Conservation (phyloP, 2,113 vertebrate species). For the Actinemys pallida region DNA sequence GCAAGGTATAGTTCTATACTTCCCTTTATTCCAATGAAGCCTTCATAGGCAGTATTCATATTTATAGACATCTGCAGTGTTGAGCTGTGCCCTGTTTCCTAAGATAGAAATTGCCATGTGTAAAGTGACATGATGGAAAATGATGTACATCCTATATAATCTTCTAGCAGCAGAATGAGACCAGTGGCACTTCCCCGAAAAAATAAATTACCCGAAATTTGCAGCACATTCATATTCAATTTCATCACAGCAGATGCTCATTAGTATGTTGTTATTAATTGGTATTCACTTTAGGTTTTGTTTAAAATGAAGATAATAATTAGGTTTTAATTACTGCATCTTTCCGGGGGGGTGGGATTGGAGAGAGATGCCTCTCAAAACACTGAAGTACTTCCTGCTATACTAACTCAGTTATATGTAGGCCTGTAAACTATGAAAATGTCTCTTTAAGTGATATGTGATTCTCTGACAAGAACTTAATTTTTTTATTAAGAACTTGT, state of each 20-base stretch:
- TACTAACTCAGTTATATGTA: constrained; percentile 65
- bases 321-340: constrained; percentile 90
- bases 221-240: constrained; percentile 90
- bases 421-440: constrained; percentile 68
- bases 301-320: constrained; percentile 92
- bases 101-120: constrained; percentile 66
- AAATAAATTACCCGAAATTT: constrained; percentile 89
- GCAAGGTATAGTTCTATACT: constrained; percentile 6
- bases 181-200: constrained; percentile 85
- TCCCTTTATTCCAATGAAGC: constrained; percentile 4
- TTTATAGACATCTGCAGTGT: constrained; percentile 46
- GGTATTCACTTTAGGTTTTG: constrained; percentile 91
- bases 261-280: constrained; percentile 92
- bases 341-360: constrained; percentile 70
- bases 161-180: constrained; percentile 81
- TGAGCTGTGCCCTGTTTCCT: constrained; percentile 56
- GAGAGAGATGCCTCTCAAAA: constrained; percentile 84
- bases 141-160: constrained; percentile 77
- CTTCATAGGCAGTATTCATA: constrained; percentile 24
- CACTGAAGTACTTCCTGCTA: constrained; percentile 82
- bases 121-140: constrained; percentile 73
- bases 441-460: constrained; percentile 52
- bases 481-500: constrained; percentile 66
- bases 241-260: constrained; percentile 91
- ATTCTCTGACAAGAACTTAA: constrained; percentile 75